These are phyloP conservation scores for Clarias platycephalus DNA, from an alignment of 2,797 vertebrate genomes.

Conservation along the genomic window DNA sequence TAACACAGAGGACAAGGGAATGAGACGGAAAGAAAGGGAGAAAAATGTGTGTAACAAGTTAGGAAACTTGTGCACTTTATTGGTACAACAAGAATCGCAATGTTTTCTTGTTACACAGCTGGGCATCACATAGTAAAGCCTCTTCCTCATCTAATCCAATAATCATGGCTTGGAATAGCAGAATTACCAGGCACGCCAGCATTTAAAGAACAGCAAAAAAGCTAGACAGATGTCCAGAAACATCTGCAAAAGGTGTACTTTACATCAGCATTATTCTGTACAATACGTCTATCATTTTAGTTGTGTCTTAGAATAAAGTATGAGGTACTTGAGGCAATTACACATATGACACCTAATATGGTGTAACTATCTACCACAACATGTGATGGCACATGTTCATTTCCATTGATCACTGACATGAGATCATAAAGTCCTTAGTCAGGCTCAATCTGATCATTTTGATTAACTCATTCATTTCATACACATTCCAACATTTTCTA, in stretches of 20 bases:
- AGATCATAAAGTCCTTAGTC: not conserved
- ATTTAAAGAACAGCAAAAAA: slow-evolving; percentile 57
- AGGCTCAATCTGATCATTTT: no score
- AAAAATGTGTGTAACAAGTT: not conserved
- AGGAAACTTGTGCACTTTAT: not conserved
- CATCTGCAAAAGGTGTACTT: not conserved
- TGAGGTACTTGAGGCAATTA: not conserved
- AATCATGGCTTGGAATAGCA: slow-evolving; percentile 15
- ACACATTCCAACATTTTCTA: no score
- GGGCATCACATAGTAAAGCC: slow-evolving; percentile 33
- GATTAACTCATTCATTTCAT: no score
- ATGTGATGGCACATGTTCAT: not conserved
- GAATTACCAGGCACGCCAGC: slow-evolving; percentile 56
- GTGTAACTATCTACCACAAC: not conserved
- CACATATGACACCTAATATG: not conserved
- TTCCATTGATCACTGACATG: not conserved
- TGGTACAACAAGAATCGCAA: not conserved
- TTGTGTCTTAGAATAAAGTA: no score
- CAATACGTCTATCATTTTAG: not conserved
- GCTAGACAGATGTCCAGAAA: not conserved
- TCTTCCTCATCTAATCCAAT: slow-evolving; percentile 36
- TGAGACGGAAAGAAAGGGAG: slow-evolving; percentile 18
- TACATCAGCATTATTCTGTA: not conserved
- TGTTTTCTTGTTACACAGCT: slow-evolving; percentile 45
- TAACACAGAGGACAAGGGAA: slow-evolving; percentile 23